Conservation (phyloP, 2,113 vertebrate genomes). For the Microcebus griseorufus region DNA sequence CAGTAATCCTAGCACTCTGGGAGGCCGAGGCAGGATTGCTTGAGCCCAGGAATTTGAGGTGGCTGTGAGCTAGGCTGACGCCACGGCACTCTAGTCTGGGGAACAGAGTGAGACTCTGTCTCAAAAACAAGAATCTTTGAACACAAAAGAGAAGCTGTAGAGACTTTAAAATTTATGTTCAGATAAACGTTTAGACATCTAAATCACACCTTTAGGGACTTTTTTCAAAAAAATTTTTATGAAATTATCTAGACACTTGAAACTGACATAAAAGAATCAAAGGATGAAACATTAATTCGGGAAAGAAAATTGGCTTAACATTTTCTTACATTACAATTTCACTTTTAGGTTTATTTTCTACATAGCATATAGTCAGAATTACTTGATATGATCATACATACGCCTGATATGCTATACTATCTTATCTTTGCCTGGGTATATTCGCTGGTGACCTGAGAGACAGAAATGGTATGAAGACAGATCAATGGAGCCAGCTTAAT, state of each 20-base stretch:
- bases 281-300: background rate
- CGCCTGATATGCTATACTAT: background rate
- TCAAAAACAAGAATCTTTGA: background rate
- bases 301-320: background rate
- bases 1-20: too few relatives aligned
- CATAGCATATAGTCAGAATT: background rate
- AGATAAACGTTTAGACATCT: background rate
- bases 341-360: background rate
- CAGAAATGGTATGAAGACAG: background rate
- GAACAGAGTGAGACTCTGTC: too few relatives aligned
- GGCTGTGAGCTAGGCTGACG: too few relatives aligned
- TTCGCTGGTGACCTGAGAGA: background rate
- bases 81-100: too few relatives aligned
- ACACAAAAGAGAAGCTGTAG: background rate
- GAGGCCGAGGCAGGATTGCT: too few relatives aligned
- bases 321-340: background rate
- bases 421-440: background rate
- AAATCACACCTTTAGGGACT: background rate
- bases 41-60: too few relatives aligned
- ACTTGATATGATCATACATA: background rate
- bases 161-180: background rate
- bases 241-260: background rate
- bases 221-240: background rate
- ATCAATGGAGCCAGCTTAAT: background rate
- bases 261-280: background rate